Base-by-base conservation (phyloP, 2,113 vertebrate genomes). In the Phycodurus eques region DNA sequence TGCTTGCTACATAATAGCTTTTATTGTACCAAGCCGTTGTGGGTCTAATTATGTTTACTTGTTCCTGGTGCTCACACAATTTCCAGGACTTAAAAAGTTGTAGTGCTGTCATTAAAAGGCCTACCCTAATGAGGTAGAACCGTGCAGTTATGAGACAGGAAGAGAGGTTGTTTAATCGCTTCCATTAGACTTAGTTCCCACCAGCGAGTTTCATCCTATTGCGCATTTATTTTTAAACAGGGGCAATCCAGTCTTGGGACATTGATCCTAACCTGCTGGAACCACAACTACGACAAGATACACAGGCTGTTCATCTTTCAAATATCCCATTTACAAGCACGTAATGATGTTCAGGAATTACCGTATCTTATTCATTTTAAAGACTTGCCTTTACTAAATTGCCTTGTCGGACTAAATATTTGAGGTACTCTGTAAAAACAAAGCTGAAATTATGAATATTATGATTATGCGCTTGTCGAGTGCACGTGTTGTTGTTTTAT, bases 51-150 rank as follows among this genome's bases (percentile, higher is more conserved):
- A 85, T 60, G 39, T 78, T 66, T 69, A 67, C 76, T 73, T 74
- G 70, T 79, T 83, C 27, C 74, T 85, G 81, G 77, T 85, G 79
- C 80, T 77, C 69, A 42, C 81, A 77, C 83, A 79, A 80, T 78
- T 75, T 66, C 44, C 75, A 44, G 83, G 86, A 75, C 7, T 88
- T 88, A 83, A 68, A 79, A 90, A 87, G 74, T 90, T 88, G 87
- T 70, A 71, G 73, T 81, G 73, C 78, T 78, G 70, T 81, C 87
- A 85, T 88, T 88, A 88, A 85, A 85, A 67, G 69, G 74, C 61
- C 79, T 51, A 43, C 74, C 74, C 85, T 90, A 91, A 90, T 91
- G 90, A 90, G 88, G 77, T 89, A 88, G 85, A 90, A 89, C 79
- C 76, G 83, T 87, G 74, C 27, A 62, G 83, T 80, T 89, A 76